Percentiles rank a stretch among this genome's conserved stretches.
phyloP scores from a whole-genome alignment of 2,888 invertebrate genomes.

The Fragum whitleyi region DNA sequence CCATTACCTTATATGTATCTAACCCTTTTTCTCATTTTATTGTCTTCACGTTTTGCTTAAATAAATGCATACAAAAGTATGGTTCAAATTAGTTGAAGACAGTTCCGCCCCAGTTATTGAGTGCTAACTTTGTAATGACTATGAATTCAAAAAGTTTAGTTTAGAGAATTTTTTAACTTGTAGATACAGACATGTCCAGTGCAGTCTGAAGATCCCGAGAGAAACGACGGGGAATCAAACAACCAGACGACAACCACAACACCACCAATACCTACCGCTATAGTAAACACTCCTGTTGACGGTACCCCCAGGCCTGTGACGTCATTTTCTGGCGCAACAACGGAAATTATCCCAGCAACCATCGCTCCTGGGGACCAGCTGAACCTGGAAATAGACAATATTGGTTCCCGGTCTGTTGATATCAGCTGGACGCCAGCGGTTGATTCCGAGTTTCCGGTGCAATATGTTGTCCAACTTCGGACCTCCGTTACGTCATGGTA shows the following conservation, averaged over 20 bases:
- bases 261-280: background rate
- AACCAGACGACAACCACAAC: background rate
- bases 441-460: background rate
- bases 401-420: background rate
- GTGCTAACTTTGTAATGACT: too few species aligned
- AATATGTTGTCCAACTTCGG: background rate
- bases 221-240: background rate
- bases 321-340: background rate
- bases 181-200: too few species aligned
- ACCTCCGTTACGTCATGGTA: background rate
- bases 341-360: background rate
- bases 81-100: too few species aligned
- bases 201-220: background rate
- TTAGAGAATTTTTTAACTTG: too few species aligned
- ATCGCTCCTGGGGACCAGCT: slow-evolving; percentile 5
- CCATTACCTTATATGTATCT: too few species aligned
- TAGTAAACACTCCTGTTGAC: too few species aligned
- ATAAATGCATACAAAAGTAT: too few species aligned
- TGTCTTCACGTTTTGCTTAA: too few species aligned
- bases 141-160: too few species aligned
- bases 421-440: background rate
- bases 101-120: too few species aligned
- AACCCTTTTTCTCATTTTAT: too few species aligned
- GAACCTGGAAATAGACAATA: background rate
- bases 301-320: background rate